Evolutionary conservation across 1,140 invertebrate genomes (phyloP), one percentile per base, ranked within the genome.

Genomic region (Megathymus violae): DNA sequence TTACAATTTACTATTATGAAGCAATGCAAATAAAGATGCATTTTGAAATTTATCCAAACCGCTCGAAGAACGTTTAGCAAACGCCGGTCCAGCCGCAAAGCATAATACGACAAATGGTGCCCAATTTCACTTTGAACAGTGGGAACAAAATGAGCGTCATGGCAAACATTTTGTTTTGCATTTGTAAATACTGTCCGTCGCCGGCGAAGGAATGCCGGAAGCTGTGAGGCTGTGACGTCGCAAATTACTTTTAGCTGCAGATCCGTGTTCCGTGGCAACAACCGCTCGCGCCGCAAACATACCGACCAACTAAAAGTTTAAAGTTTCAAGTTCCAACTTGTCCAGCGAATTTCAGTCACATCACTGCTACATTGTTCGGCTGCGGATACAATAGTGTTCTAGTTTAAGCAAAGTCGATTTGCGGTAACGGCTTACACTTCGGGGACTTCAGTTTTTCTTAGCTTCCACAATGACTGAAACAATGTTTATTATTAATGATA

Each of bases 161-260:
- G 78, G 80, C 78, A 68, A 71, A 75, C 80, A 76, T 76, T 86
- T 82, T 78, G 78, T 76, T 82, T 82, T 75, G 74, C 83, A 85
- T 85, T 83, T 77, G 78, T 80, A 82, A 85, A 85, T 74, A 78
- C 73, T 64, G 62, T 66, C 64, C 59, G 62, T 69, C 64, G 44
- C 62, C 58, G 62, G 70, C 61, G 44, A 48, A 67, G 67, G 54
- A 73, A 72, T 78, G 76, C 66, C 44, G 68, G 66, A 62, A 69
- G 62, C 60, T 73, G 85, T 86, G 66, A 62, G 70, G 62, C 60
- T 74, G 85, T 86, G 84, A 85, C 79, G 72, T 75, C 71, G 77
- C 84, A 82, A 87, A 87, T 88, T 87, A 85, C 79, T 88, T 81
- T 82, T 71, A 60, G 79, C 72, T 71, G 69, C 67, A 72, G 77